Percentiles rank a stretch among this genome's conserved stretches.
phyloP scores from a whole-genome alignment of 2,113 vertebrate species.

The Desmodus rotundus region DNA sequence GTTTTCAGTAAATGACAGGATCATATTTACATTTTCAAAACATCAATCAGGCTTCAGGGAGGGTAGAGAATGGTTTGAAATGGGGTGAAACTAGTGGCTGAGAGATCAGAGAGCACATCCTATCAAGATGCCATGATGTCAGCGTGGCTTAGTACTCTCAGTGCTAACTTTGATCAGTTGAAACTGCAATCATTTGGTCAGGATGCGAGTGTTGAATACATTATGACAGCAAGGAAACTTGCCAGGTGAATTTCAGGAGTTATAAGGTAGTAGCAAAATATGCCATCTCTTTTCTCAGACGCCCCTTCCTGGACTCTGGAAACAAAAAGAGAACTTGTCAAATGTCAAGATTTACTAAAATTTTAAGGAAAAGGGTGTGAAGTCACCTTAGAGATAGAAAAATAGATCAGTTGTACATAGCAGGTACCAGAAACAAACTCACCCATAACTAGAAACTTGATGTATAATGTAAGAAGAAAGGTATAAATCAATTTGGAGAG shows the following conservation, averaged over 20 bases:
- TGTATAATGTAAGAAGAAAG: too few relatives aligned
- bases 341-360: neutral
- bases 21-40: neutral
- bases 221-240: neutral
- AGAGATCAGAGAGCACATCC: neutral
- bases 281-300: neutral
- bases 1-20: neutral
- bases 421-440: neutral
- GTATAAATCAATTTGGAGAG: too few relatives aligned
- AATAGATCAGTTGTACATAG: neutral
- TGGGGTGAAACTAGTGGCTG: neutral
- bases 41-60: neutral
- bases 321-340: neutral
- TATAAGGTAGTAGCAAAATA: neutral
- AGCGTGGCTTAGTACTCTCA: neutral
- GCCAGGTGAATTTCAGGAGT: neutral
- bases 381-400: neutral
- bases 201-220: neutral
- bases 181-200: neutral
- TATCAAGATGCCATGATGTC: neutral
- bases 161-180: neutral
- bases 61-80: neutral
- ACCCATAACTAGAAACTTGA: too few relatives aligned
- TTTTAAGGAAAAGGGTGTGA: neutral
- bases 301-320: neutral